A percentile compares a stretch with the other conserved stretches of the same genome.
These are phyloP conservation scores for Pipistrellus kuhlii DNA, from an alignment of 2,797 vertebrate genomes.

Conservation along the genomic window DNA sequence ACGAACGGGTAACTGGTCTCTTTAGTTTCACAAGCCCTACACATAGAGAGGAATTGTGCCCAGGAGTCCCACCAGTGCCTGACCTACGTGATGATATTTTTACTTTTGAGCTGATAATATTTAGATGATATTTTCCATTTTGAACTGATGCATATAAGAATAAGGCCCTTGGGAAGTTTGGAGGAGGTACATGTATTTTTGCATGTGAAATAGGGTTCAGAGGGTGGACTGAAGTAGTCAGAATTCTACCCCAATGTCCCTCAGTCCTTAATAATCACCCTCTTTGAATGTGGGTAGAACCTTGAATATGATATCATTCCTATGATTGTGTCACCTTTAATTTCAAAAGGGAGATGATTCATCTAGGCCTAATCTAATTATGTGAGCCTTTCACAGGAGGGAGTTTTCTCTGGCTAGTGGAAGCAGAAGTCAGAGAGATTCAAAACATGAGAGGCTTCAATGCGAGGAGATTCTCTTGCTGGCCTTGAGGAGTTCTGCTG, in stretches of 20 bases:
- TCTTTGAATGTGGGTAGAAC: background rate
- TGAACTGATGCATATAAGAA: background rate
- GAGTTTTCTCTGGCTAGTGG: background rate
- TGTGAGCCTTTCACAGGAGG: background rate
- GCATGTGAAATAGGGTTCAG: background rate
- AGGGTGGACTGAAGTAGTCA: background rate
- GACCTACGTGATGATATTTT: background rate
- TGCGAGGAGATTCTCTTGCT: background rate
- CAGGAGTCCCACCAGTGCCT: background rate
- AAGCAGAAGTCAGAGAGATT: background rate
- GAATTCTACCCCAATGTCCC: background rate
- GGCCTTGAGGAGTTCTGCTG: background rate
- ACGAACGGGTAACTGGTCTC: background rate
- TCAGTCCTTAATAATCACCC: background rate
- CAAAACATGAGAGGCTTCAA: background rate
- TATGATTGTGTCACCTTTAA: background rate
- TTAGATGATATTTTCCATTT: conserved; percentile 6
- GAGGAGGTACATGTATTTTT: background rate
- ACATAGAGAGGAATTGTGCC: background rate
- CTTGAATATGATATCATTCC: background rate
- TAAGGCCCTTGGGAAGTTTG: background rate
- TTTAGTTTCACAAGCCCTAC: background rate
- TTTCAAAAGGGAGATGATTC: background rate
- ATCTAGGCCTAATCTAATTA: background rate
- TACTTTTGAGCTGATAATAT: background rate